A percentile compares a stretch with the other conserved stretches of the same genome.
phyloP scores from a whole-genome alignment of 2,888 invertebrate genomes.

The Hermaeophaga mercurialis region DNA sequence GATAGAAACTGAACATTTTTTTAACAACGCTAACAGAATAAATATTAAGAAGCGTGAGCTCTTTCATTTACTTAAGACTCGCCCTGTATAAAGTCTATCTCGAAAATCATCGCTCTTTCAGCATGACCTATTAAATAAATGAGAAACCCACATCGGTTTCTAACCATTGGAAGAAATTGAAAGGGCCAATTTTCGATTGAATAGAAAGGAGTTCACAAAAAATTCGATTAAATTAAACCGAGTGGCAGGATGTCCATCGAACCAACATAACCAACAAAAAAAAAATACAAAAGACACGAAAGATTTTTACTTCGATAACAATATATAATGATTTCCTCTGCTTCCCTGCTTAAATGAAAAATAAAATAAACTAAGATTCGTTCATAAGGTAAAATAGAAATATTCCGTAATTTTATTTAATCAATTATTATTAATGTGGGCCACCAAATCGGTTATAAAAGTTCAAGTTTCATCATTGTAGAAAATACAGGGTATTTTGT shows the following conservation, averaged over 20 bases:
- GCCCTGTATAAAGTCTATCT: neutral
- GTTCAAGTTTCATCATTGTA: too few species aligned
- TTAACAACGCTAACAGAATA: too few species aligned
- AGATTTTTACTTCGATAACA: constrained; percentile 1
- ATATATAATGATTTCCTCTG: constrained; percentile 1
- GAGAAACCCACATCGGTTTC: constrained; percentile 15
- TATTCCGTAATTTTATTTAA: too few species aligned
- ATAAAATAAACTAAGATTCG: too few species aligned
- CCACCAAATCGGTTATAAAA: too few species aligned
- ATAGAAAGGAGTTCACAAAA: constrained; percentile 16
- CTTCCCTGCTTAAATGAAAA: neutral
- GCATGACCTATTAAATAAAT: constrained; percentile 13
- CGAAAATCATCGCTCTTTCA: neutral
- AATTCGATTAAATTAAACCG: constrained; percentile 25
- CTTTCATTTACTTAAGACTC: too few species aligned
- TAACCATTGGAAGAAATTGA: constrained; percentile 12
- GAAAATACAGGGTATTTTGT: too few species aligned
- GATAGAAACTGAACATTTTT: too few species aligned
- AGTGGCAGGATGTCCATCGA: constrained; percentile 14
- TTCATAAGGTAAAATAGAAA: too few species aligned
- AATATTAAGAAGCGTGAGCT: too few species aligned
- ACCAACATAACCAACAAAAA: constrained; percentile 8
- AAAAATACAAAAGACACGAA: constrained; percentile 2
- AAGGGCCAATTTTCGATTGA: constrained; percentile 26
- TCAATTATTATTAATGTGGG: too few species aligned